Conservation (phyloP, 2,113 vertebrate genomes). For the Psephotus haematonotus region DNA sequence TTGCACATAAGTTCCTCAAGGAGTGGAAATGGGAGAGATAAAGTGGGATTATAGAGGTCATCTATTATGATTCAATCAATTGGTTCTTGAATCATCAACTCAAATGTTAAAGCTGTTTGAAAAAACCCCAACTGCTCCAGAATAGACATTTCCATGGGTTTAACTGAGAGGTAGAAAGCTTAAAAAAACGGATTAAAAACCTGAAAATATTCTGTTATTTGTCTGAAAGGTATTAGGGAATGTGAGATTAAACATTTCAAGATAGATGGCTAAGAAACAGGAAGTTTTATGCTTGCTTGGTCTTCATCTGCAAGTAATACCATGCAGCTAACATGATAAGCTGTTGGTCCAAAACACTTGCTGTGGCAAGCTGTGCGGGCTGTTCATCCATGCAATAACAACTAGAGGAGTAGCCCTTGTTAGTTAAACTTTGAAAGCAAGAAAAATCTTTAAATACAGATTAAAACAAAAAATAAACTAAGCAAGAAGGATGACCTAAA, state of each 20-base stretch:
- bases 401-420: background rate
- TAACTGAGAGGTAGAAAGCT: background rate
- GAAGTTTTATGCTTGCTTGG: background rate
- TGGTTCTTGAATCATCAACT: background rate
- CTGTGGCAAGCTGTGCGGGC: fast-evolving
- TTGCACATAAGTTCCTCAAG: background rate
- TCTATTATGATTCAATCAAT: background rate
- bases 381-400: background rate
- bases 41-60: background rate
- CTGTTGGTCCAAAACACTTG: background rate
- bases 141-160: background rate
- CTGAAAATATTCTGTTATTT: background rate
- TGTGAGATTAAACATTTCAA: background rate
- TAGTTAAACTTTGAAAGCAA: background rate
- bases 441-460: background rate
- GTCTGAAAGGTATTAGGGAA: background rate
- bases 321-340: background rate
- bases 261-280: background rate
- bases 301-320: background rate
- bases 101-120: background rate
- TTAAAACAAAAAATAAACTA: background rate
- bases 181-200: background rate
- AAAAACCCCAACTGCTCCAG: background rate
- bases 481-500: background rate
- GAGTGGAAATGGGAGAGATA: background rate